These are phyloP conservation scores for Burhinus bistriatus DNA, from an alignment of 2,113 vertebrate genomes.

Conservation along the genomic window DNA sequence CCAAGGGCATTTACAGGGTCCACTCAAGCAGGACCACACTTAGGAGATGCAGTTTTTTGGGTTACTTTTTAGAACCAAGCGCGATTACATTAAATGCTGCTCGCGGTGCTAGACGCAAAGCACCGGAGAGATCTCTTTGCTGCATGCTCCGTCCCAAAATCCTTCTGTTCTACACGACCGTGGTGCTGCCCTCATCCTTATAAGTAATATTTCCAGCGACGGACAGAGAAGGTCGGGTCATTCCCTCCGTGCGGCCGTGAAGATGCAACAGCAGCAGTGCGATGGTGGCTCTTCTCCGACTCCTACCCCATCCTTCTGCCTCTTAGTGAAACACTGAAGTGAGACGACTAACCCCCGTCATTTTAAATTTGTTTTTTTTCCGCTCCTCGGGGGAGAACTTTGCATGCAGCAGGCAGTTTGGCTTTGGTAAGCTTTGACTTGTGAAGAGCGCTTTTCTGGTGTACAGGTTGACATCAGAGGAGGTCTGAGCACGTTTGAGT, in stretches of 20 bases:
- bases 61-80: background rate
- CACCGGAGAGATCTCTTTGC: background rate
- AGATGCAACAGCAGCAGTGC: too few relatives aligned
- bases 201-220: background rate
- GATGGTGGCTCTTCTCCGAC: background rate
- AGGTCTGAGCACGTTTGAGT: background rate
- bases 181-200: background rate
- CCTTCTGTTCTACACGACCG: rapidly evolving
- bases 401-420: background rate
- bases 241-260: background rate
- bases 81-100: background rate
- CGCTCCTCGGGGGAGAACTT: background rate
- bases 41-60: rapidly evolving
- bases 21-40: background rate
- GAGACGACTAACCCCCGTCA: background rate
- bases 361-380: background rate
- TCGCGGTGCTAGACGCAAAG: rapidly evolving
- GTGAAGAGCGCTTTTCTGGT: background rate
- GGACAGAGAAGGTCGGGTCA: background rate
- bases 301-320: background rate
- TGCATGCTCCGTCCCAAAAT: rapidly evolving
- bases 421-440: background rate
- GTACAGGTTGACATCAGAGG: background rate
- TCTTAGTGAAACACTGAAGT: background rate
- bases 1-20: too few relatives aligned